Percentiles rank a stretch among this genome's conserved stretches.
phyloP scores from a whole-genome alignment of 2,113 vertebrate species.

The Chelonoidis abingdonii region DNA sequence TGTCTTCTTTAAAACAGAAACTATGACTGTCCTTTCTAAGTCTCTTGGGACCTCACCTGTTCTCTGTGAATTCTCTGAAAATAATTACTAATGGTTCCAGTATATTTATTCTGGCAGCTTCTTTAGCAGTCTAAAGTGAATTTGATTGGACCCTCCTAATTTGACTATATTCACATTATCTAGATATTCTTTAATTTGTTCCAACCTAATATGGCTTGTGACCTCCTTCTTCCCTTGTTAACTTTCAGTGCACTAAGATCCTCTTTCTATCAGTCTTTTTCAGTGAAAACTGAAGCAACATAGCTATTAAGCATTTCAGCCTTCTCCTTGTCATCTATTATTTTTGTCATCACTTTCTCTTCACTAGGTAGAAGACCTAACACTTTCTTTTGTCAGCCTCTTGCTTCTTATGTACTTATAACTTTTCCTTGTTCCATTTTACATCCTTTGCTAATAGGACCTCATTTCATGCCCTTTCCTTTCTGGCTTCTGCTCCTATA shows the following conservation, averaged over 20 bases:
- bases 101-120: background rate
- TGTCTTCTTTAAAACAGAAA: background rate
- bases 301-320: slow-evolving; percentile 7
- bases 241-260: background rate
- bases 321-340: background rate
- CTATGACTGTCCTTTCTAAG: background rate
- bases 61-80: background rate
- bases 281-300: slow-evolving; percentile 5
- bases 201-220: background rate
- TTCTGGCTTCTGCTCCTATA: slow-evolving; percentile 42
- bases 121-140: background rate
- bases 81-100: background rate
- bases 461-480: slow-evolving; percentile 42
- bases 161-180: background rate
- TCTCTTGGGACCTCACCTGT: background rate
- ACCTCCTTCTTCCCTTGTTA: slow-evolving; percentile 22
- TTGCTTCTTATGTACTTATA: background rate
- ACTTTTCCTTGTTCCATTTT: slow-evolving; percentile 50
- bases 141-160: slow-evolving; percentile 3
- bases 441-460: slow-evolving; percentile 24
- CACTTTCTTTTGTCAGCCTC: slow-evolving; percentile 14
- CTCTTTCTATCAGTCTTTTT: background rate
- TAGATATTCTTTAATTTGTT: background rate
- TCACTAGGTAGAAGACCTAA: slow-evolving; percentile 16
- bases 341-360: background rate